Percentiles rank a stretch among this genome's conserved stretches.
Conservation (phyloP, 2,797 vertebrate species). For the Molossus alvarezi region DNA sequence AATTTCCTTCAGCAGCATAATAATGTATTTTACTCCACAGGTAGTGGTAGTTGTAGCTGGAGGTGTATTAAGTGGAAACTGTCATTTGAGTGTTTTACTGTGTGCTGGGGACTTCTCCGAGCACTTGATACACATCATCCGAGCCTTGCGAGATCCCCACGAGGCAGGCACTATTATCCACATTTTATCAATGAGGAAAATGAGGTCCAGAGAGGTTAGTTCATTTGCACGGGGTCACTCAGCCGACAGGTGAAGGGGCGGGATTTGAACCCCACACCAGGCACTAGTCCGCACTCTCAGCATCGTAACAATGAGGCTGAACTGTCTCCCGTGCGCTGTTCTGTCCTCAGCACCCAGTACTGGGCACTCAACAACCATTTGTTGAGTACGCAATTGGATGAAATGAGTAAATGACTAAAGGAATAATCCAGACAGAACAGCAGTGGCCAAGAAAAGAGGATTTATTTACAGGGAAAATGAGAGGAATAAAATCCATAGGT, state of each 20-base stretch:
- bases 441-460: conserved; percentile 19
- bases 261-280: background rate
- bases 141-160: background rate
- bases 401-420: background rate
- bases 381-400: background rate
- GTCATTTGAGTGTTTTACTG: background rate
- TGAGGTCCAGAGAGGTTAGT: background rate
- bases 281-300: background rate
- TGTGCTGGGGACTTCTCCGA: background rate
- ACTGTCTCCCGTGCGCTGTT: background rate
- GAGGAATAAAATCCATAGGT: conserved; percentile 29
- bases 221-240: background rate
- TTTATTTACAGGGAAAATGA: conserved; percentile 72
- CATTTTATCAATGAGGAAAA: background rate
- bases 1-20: background rate
- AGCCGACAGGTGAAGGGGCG: background rate
- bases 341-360: background rate
- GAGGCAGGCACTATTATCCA: background rate
- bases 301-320: background rate
- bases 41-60: too few species aligned
- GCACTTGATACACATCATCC: background rate
- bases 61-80: background rate
- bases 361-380: background rate
- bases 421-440: conserved; percentile 9
- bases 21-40: background rate